Conservation (phyloP, 1,140 invertebrate species). For the Mylabris phalerata region DNA sequence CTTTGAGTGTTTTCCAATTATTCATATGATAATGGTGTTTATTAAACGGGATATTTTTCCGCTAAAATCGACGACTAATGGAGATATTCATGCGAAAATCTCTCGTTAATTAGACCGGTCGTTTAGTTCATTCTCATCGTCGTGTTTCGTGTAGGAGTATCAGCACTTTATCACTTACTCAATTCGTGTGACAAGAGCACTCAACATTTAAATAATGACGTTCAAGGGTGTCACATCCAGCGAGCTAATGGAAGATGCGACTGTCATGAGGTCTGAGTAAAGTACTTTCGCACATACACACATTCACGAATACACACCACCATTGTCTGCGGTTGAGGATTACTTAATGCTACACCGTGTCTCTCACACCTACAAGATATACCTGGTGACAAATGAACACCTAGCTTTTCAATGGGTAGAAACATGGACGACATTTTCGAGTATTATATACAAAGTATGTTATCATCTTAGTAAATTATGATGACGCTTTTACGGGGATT, state of each 20-base stretch:
- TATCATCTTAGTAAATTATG: too few relatives aligned
- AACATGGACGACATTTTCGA: constrained; percentile 1
- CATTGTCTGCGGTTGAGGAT: constrained; percentile 21
- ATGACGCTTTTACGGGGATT: too few relatives aligned
- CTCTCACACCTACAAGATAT: constrained; percentile 11
- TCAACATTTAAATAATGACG: constrained; percentile 24
- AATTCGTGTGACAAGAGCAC: too few relatives aligned
- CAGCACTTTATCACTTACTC: too few relatives aligned
- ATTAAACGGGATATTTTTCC: too few relatives aligned
- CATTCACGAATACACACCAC: background rate
- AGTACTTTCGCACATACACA: constrained; percentile 12
- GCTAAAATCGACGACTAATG: too few relatives aligned
- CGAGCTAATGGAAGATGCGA: constrained; percentile 23
- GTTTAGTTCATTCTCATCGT: too few relatives aligned
- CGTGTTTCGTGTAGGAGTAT: too few relatives aligned
- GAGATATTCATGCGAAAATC: too few relatives aligned
- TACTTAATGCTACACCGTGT: constrained; percentile 23
- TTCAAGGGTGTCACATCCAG: constrained; percentile 23
- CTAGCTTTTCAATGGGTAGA: constrained; percentile 19
- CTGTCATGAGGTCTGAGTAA: constrained; percentile 24
- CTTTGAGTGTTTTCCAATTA: too few relatives aligned
- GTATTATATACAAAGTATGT: constrained; percentile 3
- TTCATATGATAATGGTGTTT: too few relatives aligned
- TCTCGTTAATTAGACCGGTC: too few relatives aligned
- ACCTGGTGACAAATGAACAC: constrained; percentile 24